These are phyloP conservation scores for Corythornis cristatus DNA, from an alignment of 2,113 vertebrate species.

Conservation along the genomic window DNA sequence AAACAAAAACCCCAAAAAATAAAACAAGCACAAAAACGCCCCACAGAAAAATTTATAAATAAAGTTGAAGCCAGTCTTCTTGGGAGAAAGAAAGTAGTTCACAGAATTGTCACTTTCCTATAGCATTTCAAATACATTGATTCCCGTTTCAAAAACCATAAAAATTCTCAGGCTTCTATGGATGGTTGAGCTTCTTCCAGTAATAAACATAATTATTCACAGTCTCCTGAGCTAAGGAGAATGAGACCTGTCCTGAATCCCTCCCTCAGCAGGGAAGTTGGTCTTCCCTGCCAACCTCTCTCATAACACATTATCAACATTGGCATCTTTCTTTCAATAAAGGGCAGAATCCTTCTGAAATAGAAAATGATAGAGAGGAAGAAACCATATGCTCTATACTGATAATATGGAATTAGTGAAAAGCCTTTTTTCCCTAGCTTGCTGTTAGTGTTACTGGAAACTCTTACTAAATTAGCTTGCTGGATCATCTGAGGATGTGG, in stretches of 20 bases:
- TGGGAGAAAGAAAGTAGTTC: neutral
- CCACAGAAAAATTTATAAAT: neutral
- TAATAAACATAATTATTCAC: constrained; percentile 31
- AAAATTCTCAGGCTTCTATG: neutral
- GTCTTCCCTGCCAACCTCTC: neutral
- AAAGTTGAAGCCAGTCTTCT: neutral
- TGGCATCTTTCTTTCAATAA: neutral
- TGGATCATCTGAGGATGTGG: neutral
- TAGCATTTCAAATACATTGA: neutral
- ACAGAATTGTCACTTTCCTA: neutral
- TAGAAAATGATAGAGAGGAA: fast-evolving
- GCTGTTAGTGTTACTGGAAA: neutral
- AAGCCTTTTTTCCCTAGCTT: neutral
- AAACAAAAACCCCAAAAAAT: neutral
- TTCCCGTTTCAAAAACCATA: neutral
- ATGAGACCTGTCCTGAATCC: neutral
- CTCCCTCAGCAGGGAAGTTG: neutral
- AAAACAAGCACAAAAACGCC: neutral
- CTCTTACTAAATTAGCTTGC: neutral
- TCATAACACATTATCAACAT: neutral
- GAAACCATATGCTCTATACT: neutral
- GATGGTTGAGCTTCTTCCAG: neutral
- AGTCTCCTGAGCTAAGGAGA: neutral
- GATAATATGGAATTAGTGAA: neutral
- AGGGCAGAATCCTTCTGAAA: neutral